Evolutionary conservation across 2,113 vertebrate genomes (phyloP), one percentile per base, ranked within the genome.

Genomic region (Ptilonorhynchus violaceus): DNA sequence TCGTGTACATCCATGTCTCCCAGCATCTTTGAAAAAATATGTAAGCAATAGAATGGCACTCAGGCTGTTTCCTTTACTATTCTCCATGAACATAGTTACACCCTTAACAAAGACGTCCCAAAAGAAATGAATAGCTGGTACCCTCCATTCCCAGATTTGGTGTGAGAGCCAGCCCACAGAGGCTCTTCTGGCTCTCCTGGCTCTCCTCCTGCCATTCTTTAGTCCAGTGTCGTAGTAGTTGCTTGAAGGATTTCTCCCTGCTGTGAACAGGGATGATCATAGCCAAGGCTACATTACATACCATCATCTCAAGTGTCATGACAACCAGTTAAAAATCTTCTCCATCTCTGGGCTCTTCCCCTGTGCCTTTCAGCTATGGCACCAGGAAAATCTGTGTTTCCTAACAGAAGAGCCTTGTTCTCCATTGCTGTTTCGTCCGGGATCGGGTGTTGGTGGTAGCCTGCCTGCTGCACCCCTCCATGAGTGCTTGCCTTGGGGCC

Each of bases 401-500:
- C 53, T 42, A 62, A 59, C 19, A 59, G 37, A 28, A 77, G 33
- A 86, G 23, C 50, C 50, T 84, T 85, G 31, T 76, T 88, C 46
- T 83, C 21, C 10, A 1, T 27, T 53, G 50, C 70, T 69, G 18
- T 35, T 88, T 42, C 0, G 0, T 2, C 18, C 1, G 2, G 81
- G 70, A 22, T 46, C 1, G 2, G 63, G 78, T 52, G 69, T 64
- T 46, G 23, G 41, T 25, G 83, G 33, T 62, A n/a, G 6, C 33
- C 25, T 81, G 69, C 39, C 55, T 68, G 59, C 76, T 64, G 75
- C 6, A 3, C 44, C 27, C 73, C 63, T 10, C 15, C 1, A 2
- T 0, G 10, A 52, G 58, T 0, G 0, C 69, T 69, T 0, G 0
- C 22, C 50, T 44, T 9, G 2, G 66, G 49, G 23, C 24, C 62